A percentile compares a stretch with the other conserved stretches of the same genome.
Conservation (phyloP, 2,797 vertebrate genomes). For the Synanceia verrucosa region DNA sequence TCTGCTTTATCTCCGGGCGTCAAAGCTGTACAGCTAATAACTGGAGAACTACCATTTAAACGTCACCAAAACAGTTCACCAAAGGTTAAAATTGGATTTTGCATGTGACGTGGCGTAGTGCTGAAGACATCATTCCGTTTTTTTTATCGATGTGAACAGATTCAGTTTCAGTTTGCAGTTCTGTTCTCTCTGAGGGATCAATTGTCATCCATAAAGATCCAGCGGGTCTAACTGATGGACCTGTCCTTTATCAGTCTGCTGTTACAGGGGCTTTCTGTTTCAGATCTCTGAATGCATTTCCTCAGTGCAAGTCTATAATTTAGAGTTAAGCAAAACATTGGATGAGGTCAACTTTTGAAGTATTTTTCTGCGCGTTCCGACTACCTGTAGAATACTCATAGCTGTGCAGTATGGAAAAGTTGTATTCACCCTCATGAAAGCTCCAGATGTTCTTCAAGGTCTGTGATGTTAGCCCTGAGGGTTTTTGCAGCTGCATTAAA, state of each 20-base stretch:
- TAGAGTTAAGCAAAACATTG: background rate
- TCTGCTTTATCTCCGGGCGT: background rate
- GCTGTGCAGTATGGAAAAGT: slow-evolving; percentile 15
- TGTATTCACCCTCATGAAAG: background rate
- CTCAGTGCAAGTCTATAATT: background rate
- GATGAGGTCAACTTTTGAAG: background rate
- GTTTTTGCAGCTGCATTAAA: slow-evolving; percentile 36
- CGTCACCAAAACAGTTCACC: background rate
- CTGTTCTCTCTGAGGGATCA: slow-evolving; percentile 37
- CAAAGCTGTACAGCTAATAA: background rate
- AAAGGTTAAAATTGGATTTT: background rate
- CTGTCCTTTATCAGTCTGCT: background rate
- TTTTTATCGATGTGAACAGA: slow-evolving; percentile 38
- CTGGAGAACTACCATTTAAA: background rate
- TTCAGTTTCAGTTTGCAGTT: slow-evolving; percentile 31
- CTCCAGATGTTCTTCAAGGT: slow-evolving; percentile 53
- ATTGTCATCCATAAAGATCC: slow-evolving; percentile 21
- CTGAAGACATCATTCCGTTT: background rate
- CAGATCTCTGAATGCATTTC: slow-evolving; percentile 8
- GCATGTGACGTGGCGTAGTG: background rate
- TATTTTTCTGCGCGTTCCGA: background rate
- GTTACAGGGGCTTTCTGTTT: slow-evolving; percentile 9
- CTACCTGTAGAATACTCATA: background rate
- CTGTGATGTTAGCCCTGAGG: background rate
- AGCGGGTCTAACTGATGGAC: background rate